Conservation (phyloP, 2,113 vertebrate genomes). For the Prochilodus magdalenae region DNA sequence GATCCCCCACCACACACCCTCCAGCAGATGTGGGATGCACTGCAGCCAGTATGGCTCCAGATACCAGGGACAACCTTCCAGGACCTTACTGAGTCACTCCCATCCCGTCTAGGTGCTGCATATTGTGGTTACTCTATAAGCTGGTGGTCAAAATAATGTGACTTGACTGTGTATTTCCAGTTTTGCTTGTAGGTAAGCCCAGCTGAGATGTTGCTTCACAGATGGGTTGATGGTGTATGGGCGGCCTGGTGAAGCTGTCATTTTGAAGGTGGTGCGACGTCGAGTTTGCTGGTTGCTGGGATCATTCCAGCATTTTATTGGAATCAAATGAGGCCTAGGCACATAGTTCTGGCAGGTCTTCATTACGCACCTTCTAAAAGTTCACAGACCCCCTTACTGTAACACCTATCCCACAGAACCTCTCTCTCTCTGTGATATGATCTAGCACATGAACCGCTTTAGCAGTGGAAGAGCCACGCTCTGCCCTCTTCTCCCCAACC, state of each 20-base stretch:
- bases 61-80: too few relatives aligned
- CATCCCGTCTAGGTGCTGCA: too few relatives aligned
- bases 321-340: not conserved
- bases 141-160: too few relatives aligned
- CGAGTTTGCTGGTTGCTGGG: not conserved
- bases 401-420: not conserved
- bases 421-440: not conserved
- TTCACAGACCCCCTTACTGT: not conserved
- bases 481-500: conserved; percentile 5
- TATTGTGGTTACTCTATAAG: too few relatives aligned
- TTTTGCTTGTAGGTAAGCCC: conserved; percentile 6
- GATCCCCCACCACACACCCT: too few relatives aligned
- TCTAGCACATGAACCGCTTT: not conserved
- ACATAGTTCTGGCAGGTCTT: not conserved
- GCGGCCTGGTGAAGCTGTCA: not conserved
- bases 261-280: not conserved
- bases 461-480: conserved; percentile 11
- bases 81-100: too few relatives aligned
- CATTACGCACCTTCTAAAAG: not conserved
- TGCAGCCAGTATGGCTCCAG: too few relatives aligned
- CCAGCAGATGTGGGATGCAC: too few relatives aligned
- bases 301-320: not conserved
- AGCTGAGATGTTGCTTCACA: not conserved
- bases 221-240: not conserved
- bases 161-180: conserved; percentile 1